Base-by-base conservation (phyloP, 2,113 vertebrate genomes). In the Phocoena phocoena region DNA sequence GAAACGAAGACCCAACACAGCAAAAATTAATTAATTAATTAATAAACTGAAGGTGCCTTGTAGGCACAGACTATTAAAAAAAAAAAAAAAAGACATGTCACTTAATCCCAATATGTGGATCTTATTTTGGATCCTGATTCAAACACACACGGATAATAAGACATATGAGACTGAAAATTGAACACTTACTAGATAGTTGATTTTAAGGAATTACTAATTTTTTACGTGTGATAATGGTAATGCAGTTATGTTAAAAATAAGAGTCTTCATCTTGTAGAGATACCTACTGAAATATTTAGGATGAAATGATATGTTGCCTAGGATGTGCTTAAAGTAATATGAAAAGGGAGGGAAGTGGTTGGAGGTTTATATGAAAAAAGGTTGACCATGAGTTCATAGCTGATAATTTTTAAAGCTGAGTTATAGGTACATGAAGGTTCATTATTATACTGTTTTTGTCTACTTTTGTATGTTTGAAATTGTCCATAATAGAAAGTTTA, bases 261-360 rank as follows among this genome's bases (percentile, higher is more conserved):
- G 41, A 81, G 28, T 55, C 26, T 65, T 90, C 18, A 62, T 84
- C 79, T 96, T 93, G 41, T 89, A 77, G 70, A 70, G 79, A 83
- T 88, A 74, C 4, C 20, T 93, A 88, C 36, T 50, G 60, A 77
- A 89, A 77, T 83, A 90, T 70, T 93, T 68, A 93, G 33, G 63
- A 71, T 71, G 41, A 84, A 88, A 71, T 96, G 38, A 53, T 67
- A 84, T 36, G 28, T 93, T 84, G 28, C 68, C 53, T 68, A 62
- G 33, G 25, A 85, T 63, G 58, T 93, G 23, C 53, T 71, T 85
- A 93, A 95, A 95, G 76, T 95, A 79, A 84, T 44, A 79, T 41
- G n/a, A 36, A 36, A 89, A 63, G 50, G 31, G 41, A 82, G 9
- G 60, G 47, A 60, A 85, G 15, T 93, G 28, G n/a, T 53, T 71